Evolutionary conservation across 2,797 vertebrate genomes (phyloP), one percentile per base, ranked within the genome.

Genomic region (Babyrousa celebensis): DNA sequence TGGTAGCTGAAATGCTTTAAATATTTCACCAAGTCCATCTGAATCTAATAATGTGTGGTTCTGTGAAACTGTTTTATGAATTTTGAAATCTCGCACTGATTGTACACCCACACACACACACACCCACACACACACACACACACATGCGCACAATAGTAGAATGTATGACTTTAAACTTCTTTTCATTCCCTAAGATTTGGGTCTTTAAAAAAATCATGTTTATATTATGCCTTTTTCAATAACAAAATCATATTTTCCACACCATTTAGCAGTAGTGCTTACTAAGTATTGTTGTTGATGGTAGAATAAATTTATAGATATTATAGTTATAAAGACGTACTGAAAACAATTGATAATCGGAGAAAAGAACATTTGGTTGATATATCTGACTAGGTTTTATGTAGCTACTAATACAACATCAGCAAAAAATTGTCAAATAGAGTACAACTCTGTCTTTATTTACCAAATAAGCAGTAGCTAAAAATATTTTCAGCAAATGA

Each of bases 381-480:
- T 7, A 93, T 21, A 63, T 89, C 88, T 71, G 74, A 15, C 14
- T 36, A 94, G 87, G 17, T 0, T 67, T 77, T 77, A 62, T 74
- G 58, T 16, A 88, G 52, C 21, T 27, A 89, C 62, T 85, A 80
- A 40, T 29, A 88, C 18, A 52, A 60, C 60, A 71, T 90, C 40
- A 95, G 71, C 95, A 97, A 97, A 75, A 92, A 93, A 48, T 70
- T 74, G 75, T 89, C 60, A 72, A 93, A 85, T 96, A 97, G 17
- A 15, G 48, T 9, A 82, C 20, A 29, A 88, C 89, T 32, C 1
- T 83, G 20, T 56, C 25, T 80, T 85, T 90, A 97, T 98, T 97
- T 85, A 94, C 92, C 89, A 79, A 71, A 95, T 82, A 97, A 96
- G 58, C 92, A 96, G 92, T 86, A 91, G 93, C 78, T 89, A 96